Base-by-base conservation (phyloP, 2,888 invertebrate genomes). In the Blomia tropicalis region DNA sequence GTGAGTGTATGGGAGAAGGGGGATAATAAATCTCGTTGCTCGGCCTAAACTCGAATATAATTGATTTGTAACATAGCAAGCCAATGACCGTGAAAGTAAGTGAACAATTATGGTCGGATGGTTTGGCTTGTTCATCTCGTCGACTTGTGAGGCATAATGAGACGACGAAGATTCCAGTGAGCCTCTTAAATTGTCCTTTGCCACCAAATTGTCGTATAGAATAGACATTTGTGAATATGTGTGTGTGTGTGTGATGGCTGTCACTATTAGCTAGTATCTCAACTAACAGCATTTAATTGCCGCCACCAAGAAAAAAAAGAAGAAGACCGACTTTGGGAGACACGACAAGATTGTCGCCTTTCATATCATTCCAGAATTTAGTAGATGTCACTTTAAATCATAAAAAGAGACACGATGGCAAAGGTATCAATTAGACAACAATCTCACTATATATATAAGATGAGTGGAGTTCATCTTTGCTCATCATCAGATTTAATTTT, bases 141-240 rank as follows among this genome's bases (percentile, higher is more conserved):
- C 51, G 11, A 47, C 51, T 47, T 47, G 51, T 47, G 51, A 47
- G n/a, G 51, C 51, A 47, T 47, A 47, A 47, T 47, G 51, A 47
- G 51, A 22, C 51, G 51, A n/a, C n/a, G n/a, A n/a, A n/a, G n/a
- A n/a, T n/a, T n/a, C n/a, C n/a, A n/a, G n/a, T n/a, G n/a, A 47
- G 27, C 51, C 51, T 14, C 51, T 47, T 7, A 47, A 47, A 47
- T 47, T 47, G 51, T 47, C 51, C 27, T 47, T n/a, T 47, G 23
- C 51, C n/a, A 11, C n/a, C 51, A 17, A n/a, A 41, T n/a, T 41
- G 41, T n/a, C 41, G n/a, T n/a, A n/a, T n/a, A n/a, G n/a, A n/a
- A n/a, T n/a, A n/a, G n/a, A n/a, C n/a, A n/a, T n/a, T n/a, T n/a
- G n/a, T n/a, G n/a, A n/a, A n/a, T n/a, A n/a, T n/a, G n/a, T n/a